Evolutionary conservation across 2,888 invertebrate genomes (phyloP), one percentile per base, ranked within the genome.

Genomic region (Busseola fusca): DNA sequence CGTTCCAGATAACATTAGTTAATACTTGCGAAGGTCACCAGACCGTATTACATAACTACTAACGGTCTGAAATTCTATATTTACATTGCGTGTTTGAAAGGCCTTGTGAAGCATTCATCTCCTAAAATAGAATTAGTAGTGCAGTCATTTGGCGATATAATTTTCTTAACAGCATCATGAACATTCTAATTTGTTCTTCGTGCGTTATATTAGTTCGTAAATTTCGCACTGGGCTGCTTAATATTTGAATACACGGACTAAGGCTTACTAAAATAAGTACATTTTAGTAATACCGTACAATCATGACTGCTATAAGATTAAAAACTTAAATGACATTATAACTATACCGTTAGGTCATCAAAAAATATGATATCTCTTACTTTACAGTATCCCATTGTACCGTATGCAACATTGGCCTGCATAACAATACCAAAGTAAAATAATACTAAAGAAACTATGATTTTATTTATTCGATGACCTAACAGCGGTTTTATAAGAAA

Each of bases 251-350:
- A 65, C 52, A 66, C 48, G 45, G 77, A 66, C 56, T 57, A 80
- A 76, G 18, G 40, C 50, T 56, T 74, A 81, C 70, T 69, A 69
- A 74, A 72, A 76, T 79, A 84, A 81, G 69, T 82, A 84, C 67
- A 74, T 74, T 71, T 72, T 64, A 70, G 71, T 72, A 79, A 69
- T 70, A 80, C 74, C 60, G 5, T 37, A 66, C 68, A 68, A 58
- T 74, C 40, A 58, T n/a, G n/a, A 80, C 52, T 64, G 48, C 48
- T 63, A 56, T 67, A n/a, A 34, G 30, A 52, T 57, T 64, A 77
- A 74, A 80, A 50, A 30, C 58, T 80, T 57, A 64, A 64, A 67
- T 69, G n/a, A 67, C 74, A 63, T 59, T 65, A 81, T 64, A 69
- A 73, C n/a, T 14, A 70, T 58, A 70, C 73, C 50, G 64, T 72